Evolutionary conservation across 2,888 invertebrate species (phyloP).

Genomic region (Bellardia pandia): DNA sequence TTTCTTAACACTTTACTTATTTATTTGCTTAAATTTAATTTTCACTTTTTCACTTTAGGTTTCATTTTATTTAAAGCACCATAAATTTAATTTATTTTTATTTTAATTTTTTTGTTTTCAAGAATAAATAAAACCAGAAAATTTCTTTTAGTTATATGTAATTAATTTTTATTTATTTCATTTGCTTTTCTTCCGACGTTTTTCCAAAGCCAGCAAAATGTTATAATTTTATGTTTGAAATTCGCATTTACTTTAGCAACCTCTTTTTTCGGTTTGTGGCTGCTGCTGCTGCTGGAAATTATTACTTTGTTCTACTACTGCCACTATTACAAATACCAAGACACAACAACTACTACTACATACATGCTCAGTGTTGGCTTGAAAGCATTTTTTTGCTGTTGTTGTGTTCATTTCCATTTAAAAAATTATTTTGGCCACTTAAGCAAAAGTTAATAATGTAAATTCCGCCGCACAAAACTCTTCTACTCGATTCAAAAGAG

Average conservation of each 20-base stretch:
- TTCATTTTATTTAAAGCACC: slow-evolving; percentile 15
- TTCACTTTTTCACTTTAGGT: slow-evolving; percentile 23
- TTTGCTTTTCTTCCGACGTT: slow-evolving; percentile 66
- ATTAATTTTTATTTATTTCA: slow-evolving; percentile 14
- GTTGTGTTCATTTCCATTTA: slow-evolving; percentile 7
- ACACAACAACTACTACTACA: slow-evolving; percentile 25
- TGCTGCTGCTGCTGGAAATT: slow-evolving; percentile 63
- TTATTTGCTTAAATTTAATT: slow-evolving; percentile 9
- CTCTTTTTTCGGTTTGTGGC: slow-evolving; percentile 57
- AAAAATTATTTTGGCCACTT: slow-evolving; percentile 36
- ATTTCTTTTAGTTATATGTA: slow-evolving; percentile 24
- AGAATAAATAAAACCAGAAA: slow-evolving; percentile 33
- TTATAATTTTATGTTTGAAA: slow-evolving; percentile 62
- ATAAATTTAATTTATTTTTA: slow-evolving; percentile 9
- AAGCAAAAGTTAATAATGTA: slow-evolving; percentile 42
- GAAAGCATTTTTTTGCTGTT: slow-evolving; percentile 3
- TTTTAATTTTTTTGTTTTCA: slow-evolving; percentile 32
- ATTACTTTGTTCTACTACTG: slow-evolving; percentile 67
- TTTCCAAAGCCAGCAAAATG: slow-evolving; percentile 58
- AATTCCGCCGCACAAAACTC: slow-evolving; percentile 31
- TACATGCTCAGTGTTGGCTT: slow-evolving; percentile 23
- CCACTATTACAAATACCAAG: slow-evolving; percentile 40
- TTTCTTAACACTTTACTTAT: neutral
- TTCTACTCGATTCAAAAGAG: slow-evolving; percentile 36
- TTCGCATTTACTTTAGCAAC: slow-evolving; percentile 73